phyloP scores from a whole-genome alignment of 2,113 vertebrate genomes.

The Hydrochoerus hydrochaeris region DNA sequence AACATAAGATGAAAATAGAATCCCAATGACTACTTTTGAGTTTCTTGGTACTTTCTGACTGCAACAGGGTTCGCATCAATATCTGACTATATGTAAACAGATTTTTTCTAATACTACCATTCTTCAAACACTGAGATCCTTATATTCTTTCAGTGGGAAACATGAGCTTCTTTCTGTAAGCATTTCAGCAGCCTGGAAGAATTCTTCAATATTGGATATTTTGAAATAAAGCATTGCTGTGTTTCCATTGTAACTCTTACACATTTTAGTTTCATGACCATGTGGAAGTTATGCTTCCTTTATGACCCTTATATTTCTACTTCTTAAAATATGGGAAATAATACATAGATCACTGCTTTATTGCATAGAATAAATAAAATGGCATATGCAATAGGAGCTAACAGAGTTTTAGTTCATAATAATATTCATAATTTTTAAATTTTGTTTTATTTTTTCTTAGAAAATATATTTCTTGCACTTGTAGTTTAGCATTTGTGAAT shows the following conservation, averaged over 20 bases:
- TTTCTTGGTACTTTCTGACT: conserved; percentile 26
- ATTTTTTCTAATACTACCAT: background rate
- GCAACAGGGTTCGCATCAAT: background rate
- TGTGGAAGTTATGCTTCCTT: background rate
- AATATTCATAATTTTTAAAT: background rate
- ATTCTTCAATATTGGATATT: background rate
- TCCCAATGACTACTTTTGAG: background rate
- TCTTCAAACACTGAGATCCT: background rate
- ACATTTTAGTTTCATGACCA: background rate
- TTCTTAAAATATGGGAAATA: conserved; percentile 7
- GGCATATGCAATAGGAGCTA: background rate
- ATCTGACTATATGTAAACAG: background rate
- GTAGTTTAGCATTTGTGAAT: background rate
- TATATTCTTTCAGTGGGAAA: background rate
- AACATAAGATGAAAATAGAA: background rate
- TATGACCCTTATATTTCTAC: background rate
- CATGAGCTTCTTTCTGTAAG: background rate
- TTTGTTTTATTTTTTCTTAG: conserved; percentile 24
- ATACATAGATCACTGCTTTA: background rate
- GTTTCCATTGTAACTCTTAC: background rate
- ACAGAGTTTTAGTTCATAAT: background rate
- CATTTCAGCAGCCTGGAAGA: background rate
- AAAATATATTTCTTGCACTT: conserved; percentile 20
- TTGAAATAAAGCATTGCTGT: background rate
- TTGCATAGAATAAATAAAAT: background rate